Evolutionary conservation across 2,797 vertebrate genomes (phyloP).

Genomic region (Tiaroga cobitis): DNA sequence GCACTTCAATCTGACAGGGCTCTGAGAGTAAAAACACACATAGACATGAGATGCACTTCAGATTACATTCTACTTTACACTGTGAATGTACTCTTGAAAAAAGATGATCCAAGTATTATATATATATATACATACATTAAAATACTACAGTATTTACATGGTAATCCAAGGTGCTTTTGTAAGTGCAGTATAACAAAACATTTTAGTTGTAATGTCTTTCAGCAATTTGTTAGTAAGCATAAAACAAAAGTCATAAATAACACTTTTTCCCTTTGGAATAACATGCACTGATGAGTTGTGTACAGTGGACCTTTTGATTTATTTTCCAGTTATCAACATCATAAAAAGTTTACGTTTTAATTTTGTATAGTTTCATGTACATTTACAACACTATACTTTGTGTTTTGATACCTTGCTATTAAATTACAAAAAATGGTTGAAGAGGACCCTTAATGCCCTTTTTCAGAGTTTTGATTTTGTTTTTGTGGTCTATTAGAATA

Average conservation of each 20-base stretch:
- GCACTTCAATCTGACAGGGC: slow-evolving; percentile 92
- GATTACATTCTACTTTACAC: background rate
- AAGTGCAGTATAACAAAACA: background rate
- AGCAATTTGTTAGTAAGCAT: background rate
- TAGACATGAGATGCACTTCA: background rate
- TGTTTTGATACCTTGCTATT: background rate
- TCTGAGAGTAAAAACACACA: slow-evolving; percentile 74
- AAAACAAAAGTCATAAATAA: background rate
- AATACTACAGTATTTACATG: background rate
- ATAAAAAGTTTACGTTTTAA: background rate
- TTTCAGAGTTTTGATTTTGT: background rate
- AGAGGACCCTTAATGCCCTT: background rate
- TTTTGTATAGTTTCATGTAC: background rate
- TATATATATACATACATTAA: background rate
- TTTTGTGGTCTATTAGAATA: background rate
- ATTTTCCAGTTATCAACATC: background rate
- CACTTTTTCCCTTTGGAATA: background rate
- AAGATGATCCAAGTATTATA: background rate
- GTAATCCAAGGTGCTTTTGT: background rate
- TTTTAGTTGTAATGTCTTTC: background rate
- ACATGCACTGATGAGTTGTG: background rate
- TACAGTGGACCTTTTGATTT: background rate
- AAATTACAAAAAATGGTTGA: background rate
- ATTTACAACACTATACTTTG: background rate
- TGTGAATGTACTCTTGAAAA: background rate